Percentiles rank a stretch among this genome's conserved stretches.
phyloP scores from a whole-genome alignment of 2,113 vertebrate species.

The Leucopsar rothschildi region DNA sequence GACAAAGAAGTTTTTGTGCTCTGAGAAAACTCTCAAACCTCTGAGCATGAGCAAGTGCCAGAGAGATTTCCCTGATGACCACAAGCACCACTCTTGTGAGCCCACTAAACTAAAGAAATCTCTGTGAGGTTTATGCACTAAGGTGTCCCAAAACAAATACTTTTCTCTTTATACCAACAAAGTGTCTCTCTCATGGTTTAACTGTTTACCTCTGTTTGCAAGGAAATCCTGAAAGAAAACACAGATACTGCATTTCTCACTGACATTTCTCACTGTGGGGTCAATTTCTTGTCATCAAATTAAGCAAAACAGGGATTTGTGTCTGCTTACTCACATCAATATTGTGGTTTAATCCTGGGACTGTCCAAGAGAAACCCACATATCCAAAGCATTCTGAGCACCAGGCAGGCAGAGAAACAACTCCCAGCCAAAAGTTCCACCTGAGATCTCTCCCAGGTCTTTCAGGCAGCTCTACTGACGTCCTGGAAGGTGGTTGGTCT shows the following conservation, averaged over 20 bases:
- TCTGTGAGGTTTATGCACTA: not conserved
- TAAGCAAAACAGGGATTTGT: not conserved
- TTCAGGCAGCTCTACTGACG: not conserved
- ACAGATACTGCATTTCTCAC: not conserved
- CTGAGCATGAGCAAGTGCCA: not conserved
- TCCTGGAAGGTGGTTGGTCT: not conserved
- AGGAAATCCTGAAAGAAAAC: not conserved
- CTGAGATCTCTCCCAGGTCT: not conserved
- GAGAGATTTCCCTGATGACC: not conserved
- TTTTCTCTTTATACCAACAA: not conserved
- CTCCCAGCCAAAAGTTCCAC: not conserved
- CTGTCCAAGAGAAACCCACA: not conserved
- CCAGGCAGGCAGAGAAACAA: not conserved
- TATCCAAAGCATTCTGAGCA: not conserved
- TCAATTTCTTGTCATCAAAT: not conserved
- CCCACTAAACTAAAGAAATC: not conserved
- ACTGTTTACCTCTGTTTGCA: not conserved
- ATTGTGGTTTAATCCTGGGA: not conserved
- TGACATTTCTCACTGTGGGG: not conserved
- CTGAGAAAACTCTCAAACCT: not conserved
- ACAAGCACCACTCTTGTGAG: not conserved
- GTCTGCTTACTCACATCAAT: not conserved
- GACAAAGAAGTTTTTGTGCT: not conserved
- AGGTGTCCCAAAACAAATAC: not conserved
- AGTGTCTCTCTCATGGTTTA: not conserved